phyloP scores from a whole-genome alignment of 2,113 vertebrate species.

The Engystomops pustulosus region DNA sequence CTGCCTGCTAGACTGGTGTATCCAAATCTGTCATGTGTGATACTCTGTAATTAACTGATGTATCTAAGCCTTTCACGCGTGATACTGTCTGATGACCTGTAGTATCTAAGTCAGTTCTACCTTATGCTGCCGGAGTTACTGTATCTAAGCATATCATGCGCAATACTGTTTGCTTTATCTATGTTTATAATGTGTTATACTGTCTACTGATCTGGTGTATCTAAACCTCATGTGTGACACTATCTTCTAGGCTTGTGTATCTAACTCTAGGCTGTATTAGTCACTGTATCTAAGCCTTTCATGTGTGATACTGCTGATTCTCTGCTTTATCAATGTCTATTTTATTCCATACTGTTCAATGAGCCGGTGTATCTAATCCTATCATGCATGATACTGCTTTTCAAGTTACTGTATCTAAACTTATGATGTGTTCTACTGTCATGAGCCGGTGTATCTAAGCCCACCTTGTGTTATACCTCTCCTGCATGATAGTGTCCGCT shows the following conservation, averaged over 20 bases:
- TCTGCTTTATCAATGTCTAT: too few relatives aligned
- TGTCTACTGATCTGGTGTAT: neutral
- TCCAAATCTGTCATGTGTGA: neutral
- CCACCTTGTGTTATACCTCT: too few relatives aligned
- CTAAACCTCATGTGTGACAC: neutral
- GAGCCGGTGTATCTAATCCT: neutral
- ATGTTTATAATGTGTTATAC: neutral
- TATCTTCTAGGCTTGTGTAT: neutral
- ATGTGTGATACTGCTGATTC: too few relatives aligned
- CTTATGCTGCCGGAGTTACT: too few relatives aligned
- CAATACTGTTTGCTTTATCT: neutral
- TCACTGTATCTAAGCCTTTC: neutral
- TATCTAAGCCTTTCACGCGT: neutral
- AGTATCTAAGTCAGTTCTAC: neutral
- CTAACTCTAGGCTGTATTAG: too few relatives aligned
- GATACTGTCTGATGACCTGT: neutral
- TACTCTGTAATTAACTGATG: neutral
- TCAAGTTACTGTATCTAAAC: neutral
- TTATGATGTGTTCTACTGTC: neutral
- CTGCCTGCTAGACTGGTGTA: neutral
- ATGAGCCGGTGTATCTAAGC: neutral
- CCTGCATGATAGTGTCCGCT: neutral
- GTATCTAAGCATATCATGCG: neutral
- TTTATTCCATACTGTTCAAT: too few relatives aligned
- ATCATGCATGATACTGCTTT: neutral